Base-by-base conservation (phyloP, 2,113 vertebrate species). In the Sclerurus mexicanus region DNA sequence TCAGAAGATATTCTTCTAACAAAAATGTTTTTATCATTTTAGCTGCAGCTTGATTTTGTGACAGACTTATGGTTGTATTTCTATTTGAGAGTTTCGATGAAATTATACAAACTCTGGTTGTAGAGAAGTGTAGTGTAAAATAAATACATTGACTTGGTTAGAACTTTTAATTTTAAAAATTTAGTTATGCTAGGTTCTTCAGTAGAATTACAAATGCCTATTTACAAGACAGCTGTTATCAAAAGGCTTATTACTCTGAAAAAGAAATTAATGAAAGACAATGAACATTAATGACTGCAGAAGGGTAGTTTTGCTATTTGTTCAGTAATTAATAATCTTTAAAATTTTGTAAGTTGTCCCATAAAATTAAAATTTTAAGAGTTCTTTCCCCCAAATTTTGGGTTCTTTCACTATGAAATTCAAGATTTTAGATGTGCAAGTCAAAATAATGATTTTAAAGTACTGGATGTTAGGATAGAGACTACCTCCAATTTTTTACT, bases 1-100 rank as follows among this genome's bases (percentile, higher is more conserved):
- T 95, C 81, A 94, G 66, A 39, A 96, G 66, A 89, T 94, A 86
- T 13, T 90, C 15, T 82, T 83, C 75, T 89, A 88, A 53, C 25
- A 78, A 87, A 93, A 95, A 86, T 23, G 9, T 56, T 92, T 93
- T 93, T 95, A 66, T 93, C 64, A 72, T 80, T 94, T 67, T 88
- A 74, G 85, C 91, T 94, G 62, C 87, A 92, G 56, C 56, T 87
- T 94, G 76, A 53, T 87, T 90, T 89, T 89, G 42, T 94, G 92
- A 89, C 46, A 90, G 68, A 96, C 88, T 85, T 95, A 67, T 72
- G 35, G 7, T 92, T 97, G 23, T 64, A 85, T 96, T 96, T 97
- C 18, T 27, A 86, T 89, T 55, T 4, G 20, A 53, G 92, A 82
- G 7, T 82, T 53, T 80, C 55, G 77, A 31, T 81, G n/a, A 31